These are phyloP conservation scores for Stegodyphus mimosarum DNA, from an alignment of 1,140 invertebrate species.

Conservation along the genomic window DNA sequence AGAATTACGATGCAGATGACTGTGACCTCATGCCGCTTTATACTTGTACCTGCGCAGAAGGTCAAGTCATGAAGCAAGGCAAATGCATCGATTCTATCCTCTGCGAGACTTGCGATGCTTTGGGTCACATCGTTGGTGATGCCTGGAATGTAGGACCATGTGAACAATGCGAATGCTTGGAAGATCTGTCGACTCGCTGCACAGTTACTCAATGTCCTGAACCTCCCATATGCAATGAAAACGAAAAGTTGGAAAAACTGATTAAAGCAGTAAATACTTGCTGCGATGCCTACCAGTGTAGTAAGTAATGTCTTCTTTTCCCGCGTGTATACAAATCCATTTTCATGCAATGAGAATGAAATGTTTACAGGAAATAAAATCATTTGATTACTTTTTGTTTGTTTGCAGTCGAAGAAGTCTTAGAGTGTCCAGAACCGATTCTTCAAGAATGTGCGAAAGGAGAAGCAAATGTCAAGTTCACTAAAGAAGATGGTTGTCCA, in stretches of 20 bases:
- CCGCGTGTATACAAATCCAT: no score
- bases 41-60: conserved; percentile 84
- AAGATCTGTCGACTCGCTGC: conserved; percentile 9
- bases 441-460: no score
- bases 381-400: no score
- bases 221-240: conserved; percentile 16
- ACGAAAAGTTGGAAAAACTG: conserved; percentile 20
- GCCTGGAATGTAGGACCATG: conserved; percentile 29
- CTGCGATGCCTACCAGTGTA: conserved; percentile 22
- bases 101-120: conserved; percentile 68
- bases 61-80: conserved; percentile 74
- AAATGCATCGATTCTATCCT: conserved; percentile 73
- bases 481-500: no score
- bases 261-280: not conserved
- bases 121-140: conserved; percentile 43
- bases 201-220: conserved; percentile 16
- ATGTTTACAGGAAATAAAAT: no score
- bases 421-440: no score
- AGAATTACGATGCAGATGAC: conserved; percentile 66
- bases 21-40: conserved; percentile 74
- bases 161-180: conserved; percentile 17
- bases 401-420: no score
- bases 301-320: conserved; percentile 3
- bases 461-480: no score
- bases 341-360: no score